Evolutionary conservation across 2,888 invertebrate genomes (phyloP), one percentile per base, ranked within the genome.

Genomic region (Noctua pronuba): DNA sequence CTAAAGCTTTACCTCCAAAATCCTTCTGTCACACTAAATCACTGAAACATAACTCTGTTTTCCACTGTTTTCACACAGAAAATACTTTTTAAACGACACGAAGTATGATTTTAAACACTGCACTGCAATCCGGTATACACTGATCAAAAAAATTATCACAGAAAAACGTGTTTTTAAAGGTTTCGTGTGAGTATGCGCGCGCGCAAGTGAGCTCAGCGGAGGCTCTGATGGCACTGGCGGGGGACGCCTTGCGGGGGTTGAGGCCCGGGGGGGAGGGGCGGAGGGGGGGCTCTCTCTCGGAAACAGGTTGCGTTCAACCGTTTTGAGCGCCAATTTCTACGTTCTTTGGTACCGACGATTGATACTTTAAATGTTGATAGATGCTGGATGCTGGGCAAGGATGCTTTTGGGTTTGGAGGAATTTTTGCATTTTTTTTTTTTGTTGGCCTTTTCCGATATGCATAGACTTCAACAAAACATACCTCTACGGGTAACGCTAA

Each of bases 271-370:
- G 85, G 86, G 89, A 88, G 76, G 77, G 28, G 6, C 10, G 85
- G 88, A 88, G 90, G 90, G 90, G 90, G 75, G 49, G 73, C 38
- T 74, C 79, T 58, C 73, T 87, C 89, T 82, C 86, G 84, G 83
- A 92, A 96, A 96, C 96, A 96, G 96, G 96, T 96, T 96, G 95
- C 91, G 92, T 89, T 93, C 94, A 94, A 95, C 95, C 95, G 88
- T 86, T 88, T 93, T 92, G 94, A 94, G 93, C 95, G 95, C 94
- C 96, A 95, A 95, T 95, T 96, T 95, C 92, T 91, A 92, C 91
- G 92, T 92, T 91, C 92, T 91, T 88, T 89, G 89, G 90, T 90
- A 90, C 90, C 90, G 88, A 87, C 91, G 91, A 93, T 94, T 93
- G 94, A 95, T 95, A 93, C 92, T 93, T 91, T 92, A 92, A 92